Evolutionary conservation across 2,888 invertebrate species (phyloP).

Genomic region (Andrena minutula): DNA sequence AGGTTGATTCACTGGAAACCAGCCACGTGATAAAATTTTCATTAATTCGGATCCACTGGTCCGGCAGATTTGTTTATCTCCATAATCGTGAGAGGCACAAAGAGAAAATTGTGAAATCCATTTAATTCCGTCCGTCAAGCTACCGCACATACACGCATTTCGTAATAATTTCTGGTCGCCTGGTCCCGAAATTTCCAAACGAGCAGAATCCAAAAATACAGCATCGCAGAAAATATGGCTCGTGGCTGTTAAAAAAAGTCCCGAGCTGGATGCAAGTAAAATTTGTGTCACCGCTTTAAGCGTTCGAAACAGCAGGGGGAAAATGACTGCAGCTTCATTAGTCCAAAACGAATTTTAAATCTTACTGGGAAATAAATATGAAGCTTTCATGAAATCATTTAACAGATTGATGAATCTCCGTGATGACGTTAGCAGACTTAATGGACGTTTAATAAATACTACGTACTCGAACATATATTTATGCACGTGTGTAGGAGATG

Average conservation of each 20-base stretch:
- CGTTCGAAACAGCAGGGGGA: too few relatives aligned
- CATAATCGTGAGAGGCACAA: background rate
- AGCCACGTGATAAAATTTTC: background rate
- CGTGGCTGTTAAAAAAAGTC: background rate
- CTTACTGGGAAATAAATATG: too few relatives aligned
- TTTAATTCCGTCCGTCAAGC: conserved; percentile 52
- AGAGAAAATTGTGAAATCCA: conserved; percentile 35
- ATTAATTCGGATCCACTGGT: background rate
- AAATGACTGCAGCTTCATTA: too few relatives aligned
- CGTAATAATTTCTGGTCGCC: conserved; percentile 7
- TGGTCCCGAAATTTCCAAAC: conserved; percentile 21
- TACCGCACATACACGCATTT: conserved; percentile 9
- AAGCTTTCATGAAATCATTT: too few relatives aligned
- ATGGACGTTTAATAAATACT: too few relatives aligned
- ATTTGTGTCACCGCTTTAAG: too few relatives aligned
- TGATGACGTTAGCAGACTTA: too few relatives aligned
- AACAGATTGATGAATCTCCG: too few relatives aligned
- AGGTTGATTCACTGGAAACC: background rate
- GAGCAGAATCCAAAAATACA: background rate
- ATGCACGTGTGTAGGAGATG: too few relatives aligned
- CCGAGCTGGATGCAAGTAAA: too few relatives aligned
- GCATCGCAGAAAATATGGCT: background rate
- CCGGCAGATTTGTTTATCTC: conserved; percentile 1
- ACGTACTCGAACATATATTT: too few relatives aligned
- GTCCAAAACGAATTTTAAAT: too few relatives aligned